Conservation (phyloP, 2,113 vertebrate genomes). For the Melanotaenia duboulayi region DNA sequence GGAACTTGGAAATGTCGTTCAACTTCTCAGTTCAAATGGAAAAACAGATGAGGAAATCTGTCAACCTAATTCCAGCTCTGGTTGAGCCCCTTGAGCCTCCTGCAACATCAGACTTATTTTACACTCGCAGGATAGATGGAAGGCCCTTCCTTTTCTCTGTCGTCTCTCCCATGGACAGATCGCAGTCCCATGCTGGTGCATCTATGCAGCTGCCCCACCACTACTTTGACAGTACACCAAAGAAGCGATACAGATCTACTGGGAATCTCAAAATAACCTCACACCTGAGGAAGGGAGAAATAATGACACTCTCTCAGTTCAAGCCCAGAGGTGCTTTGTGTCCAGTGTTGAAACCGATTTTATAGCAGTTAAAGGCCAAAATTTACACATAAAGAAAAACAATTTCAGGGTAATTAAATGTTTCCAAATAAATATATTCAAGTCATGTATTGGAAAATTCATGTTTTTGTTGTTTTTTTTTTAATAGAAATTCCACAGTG, state of each 20-base stretch:
- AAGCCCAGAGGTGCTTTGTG: background rate
- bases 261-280: conserved; percentile 9
- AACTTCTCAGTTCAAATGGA: no score
- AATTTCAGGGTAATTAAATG: background rate
- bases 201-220: background rate
- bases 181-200: background rate
- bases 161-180: background rate
- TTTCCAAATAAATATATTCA: background rate
- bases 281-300: background rate
- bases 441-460: background rate
- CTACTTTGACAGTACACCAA: background rate
- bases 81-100: no score
- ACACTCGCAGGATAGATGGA: background rate
- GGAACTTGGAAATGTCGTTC: no score
- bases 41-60: no score
- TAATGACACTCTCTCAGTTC: background rate
- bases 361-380: background rate
- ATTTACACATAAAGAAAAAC: background rate
- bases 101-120: background rate
- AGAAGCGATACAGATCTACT: conserved; percentile 3
- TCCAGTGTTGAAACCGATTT: background rate
- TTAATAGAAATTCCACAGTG: no score
- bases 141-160: background rate
- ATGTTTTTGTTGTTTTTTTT: no score
- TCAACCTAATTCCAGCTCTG: background rate